phyloP scores from a whole-genome alignment of 1,140 invertebrate genomes.

The Asobara japonica region DNA sequence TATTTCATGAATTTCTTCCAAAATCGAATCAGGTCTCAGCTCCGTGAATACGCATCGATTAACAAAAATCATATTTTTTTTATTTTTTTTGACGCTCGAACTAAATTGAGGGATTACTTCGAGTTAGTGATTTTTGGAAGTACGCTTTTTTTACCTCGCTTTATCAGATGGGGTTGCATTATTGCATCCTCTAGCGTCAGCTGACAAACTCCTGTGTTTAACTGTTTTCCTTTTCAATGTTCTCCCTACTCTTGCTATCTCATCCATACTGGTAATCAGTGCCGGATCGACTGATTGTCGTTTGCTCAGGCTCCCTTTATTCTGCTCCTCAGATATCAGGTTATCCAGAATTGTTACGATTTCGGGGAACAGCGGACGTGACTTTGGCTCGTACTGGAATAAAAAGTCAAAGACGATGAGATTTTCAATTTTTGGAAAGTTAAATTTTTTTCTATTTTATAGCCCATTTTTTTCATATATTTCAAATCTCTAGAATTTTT shows the following conservation, averaged over 20 bases:
- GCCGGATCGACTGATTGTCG: constrained; percentile 53
- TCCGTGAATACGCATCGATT: too few species aligned
- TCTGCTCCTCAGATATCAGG: constrained; percentile 62
- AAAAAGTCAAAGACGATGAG: constrained; percentile 19
- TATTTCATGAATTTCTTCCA: too few species aligned
- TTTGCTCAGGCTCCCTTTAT: constrained; percentile 47
- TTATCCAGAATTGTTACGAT: constrained; percentile 70
- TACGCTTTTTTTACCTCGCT: too few species aligned
- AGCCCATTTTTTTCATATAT: too few species aligned
- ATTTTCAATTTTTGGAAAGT: not conserved
- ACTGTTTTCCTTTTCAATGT: constrained; percentile 46
- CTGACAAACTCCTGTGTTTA: constrained; percentile 56
- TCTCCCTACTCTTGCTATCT: constrained; percentile 56
- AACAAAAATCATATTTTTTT: too few species aligned
- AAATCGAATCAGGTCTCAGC: too few species aligned
- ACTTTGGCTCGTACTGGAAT: constrained; percentile 84
- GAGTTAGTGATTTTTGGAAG: too few species aligned
- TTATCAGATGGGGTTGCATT: constrained; percentile 72
- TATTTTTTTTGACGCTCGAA: too few species aligned
- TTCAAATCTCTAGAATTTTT: too few species aligned
- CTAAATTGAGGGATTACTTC: too few species aligned
- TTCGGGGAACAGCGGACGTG: constrained; percentile 84
- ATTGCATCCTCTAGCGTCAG: constrained; percentile 57
- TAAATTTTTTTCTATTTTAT: too few species aligned
- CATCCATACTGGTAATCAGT: constrained; percentile 60